Evolutionary conservation across 2,113 vertebrate genomes (phyloP), one percentile per base, ranked within the genome.

Genomic region (Triplophysa siluroides): DNA sequence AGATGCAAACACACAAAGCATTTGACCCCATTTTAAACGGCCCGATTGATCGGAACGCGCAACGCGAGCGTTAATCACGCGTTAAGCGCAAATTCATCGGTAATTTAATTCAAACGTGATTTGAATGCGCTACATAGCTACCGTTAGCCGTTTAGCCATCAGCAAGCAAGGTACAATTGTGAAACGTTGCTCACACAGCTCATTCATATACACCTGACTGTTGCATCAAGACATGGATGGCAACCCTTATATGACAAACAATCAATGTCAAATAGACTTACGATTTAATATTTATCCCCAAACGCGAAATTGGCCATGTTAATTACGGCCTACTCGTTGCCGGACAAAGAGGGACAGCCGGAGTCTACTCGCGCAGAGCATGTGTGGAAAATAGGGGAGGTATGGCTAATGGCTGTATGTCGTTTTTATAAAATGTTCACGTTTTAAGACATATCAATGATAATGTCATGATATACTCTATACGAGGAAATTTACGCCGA

Each of bases 331-430:
- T 93, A 88, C 90, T 91, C 89, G 89, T 88, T 88, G 91, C 91
- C 90, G 92, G 92, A 93, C 93, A 94, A 94, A 93, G 93, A 93
- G 90, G 89, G 91, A 91, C 91, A 84, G 89, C 86, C 91, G 85
- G 87, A 84, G 83, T 84, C 71, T 86, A 87, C 86, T 85, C 86
- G 81, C 89, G 87, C 69, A 71, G 52, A 61, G 90, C 88, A 88
- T 82, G 64, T 72, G 81, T 88, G 33, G 14, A 81, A 87, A 78
- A 85, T 38, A 83, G 91, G 92, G 91, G 90, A 62, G 61, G 45
- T 8, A 10, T 2, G 21, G 21, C 14, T 75, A 50, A 75, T 29
- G 43, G 16, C 16, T 12, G 2, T n/a, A n/a, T n/a, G 10, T 10
- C 4, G 14, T 47, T 29, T 24, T 41, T 1, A 9, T 3, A 2